Conservation (phyloP, 2,797 vertebrate species). For the Sphenodon punctatus region DNA sequence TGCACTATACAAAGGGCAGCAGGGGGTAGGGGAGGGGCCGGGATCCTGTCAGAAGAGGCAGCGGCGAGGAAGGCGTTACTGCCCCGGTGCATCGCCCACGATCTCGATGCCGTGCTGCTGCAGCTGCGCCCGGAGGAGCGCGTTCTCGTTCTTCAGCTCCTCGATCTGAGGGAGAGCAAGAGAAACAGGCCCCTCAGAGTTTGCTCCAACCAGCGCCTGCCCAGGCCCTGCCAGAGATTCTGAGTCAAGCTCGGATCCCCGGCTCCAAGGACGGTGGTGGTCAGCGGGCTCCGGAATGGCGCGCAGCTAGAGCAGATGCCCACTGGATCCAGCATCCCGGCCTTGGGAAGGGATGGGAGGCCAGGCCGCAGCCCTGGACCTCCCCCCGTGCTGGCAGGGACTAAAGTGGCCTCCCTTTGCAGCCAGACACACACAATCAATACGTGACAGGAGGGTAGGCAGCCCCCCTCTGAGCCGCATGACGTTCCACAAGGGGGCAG, state of each 20-base stretch:
- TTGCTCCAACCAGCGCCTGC: background rate
- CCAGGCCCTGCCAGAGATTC: background rate
- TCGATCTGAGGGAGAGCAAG: conserved; percentile 77
- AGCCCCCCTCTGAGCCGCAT: too few relatives aligned
- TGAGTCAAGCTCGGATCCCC: background rate
- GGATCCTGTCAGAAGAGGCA: background rate
- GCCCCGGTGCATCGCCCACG: conserved; percentile 79
- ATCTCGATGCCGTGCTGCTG: conserved; percentile 86
- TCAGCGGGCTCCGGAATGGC: too few relatives aligned
- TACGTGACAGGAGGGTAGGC: too few relatives aligned
- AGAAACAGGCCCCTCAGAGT: background rate
- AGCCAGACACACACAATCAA: too few relatives aligned
- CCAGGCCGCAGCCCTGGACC: too few relatives aligned
- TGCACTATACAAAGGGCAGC: background rate
- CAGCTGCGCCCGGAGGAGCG: conserved; percentile 84
- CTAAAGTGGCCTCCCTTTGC: too few relatives aligned
- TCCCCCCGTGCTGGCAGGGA: too few relatives aligned
- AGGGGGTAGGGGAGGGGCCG: background rate
- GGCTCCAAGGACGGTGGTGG: too few relatives aligned
- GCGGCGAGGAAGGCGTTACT: conserved; percentile 64
- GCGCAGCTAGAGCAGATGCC: too few relatives aligned
- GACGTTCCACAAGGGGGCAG: too few relatives aligned
- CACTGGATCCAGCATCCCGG: too few relatives aligned
- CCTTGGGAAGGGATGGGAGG: too few relatives aligned
- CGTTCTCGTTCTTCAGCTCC: conserved; percentile 89